Evolutionary conservation across 2,888 invertebrate species (phyloP), one percentile per base, ranked within the genome.

Genomic region (Nomada ruficornis): DNA sequence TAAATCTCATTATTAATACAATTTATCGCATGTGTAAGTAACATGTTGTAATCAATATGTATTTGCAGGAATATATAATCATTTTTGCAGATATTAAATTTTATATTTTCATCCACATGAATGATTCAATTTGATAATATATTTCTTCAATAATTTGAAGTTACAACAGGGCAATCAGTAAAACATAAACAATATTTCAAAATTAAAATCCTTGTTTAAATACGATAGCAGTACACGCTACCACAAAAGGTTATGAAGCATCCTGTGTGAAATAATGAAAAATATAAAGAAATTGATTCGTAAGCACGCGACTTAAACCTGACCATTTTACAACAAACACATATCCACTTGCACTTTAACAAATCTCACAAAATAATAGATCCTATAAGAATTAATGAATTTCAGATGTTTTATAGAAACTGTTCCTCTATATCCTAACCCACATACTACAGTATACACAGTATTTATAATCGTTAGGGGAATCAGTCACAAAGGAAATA

Each of bases 11-110:
- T 54, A 23, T 69, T 20, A 47, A 77, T 20, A 15, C 47, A n/a
- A 54, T 55, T 79, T 42, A 54, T 44, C n/a, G 42, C n/a, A 20
- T 50, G 13, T 11, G 10, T 23, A 79, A 64, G 50, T 20, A 57
- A 10, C 42, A n/a, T 42, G 29, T 47, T 50, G 10, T 57, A 68
- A 62, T 36, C 11, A 54, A 62, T 55, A 20, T 65, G 50, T 75
- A 47, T 64, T 60, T 36, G 10, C 15, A 10, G n/a, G 18, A 59
- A 62, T 23, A 23, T 20, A 13, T n/a, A n/a, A 11, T 62, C 13
- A 72, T 59, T 29, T 62, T 55, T 36, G 4, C 52, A 42, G n/a
- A 47, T 15, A 42, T n/a, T 13, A 36, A 3, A 10, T 29, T 18
- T 2, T 23, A 47, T 23, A 15, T 18, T 52, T 18, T 29, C 13